Base-by-base conservation (phyloP, 2,888 invertebrate species). In the Ophonus ardosiacus region DNA sequence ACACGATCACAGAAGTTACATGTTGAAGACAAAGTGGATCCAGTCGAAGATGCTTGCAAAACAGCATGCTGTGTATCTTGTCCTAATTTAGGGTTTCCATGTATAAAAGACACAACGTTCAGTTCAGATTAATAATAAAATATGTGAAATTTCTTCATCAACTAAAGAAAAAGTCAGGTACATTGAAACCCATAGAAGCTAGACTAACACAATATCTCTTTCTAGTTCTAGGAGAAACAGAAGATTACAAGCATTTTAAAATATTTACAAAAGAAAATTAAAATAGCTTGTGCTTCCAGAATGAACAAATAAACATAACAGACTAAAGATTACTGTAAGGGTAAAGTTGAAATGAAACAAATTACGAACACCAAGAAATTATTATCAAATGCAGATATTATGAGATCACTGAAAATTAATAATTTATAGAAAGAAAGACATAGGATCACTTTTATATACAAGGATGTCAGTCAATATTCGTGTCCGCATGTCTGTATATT, bases 191-290 rank as follows among this genome's bases (percentile, higher is more conserved):
- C 83, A 59, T 38, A 43, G 43, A 83, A 83, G 74, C 74, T 59
- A 81, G 71, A 83, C 83, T 83, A 83, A 83, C 83, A 83, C 76
- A 83, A 78, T 84, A 84, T 74, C 57, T 81, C 51, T 84, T 18
- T 84, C 84, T 84, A 84, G 24, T 63, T 76, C 84, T 84, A 84
- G 63, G 63, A 78, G 61, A 65, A 84, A 84, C 51, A 84, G 31
- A 84, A 84, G 65, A 84, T 59, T 84, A 78, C 84, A 84, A 84
- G 84, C 84, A 84, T 84, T 61, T 84, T 84, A 78, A 76, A 78
- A 63, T 84, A 84, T 84, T 61, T 84, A 84, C 84, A 84, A 84
- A 83, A 83, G 74, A 74, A 76, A 83, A 76, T 61, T 18, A 84
- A 84, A 83, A 17, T 76, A 83, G 83, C 83, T 83, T 83, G 82